Conservation (phyloP, 2,888 invertebrate genomes). For the Lamproptera curius region DNA sequence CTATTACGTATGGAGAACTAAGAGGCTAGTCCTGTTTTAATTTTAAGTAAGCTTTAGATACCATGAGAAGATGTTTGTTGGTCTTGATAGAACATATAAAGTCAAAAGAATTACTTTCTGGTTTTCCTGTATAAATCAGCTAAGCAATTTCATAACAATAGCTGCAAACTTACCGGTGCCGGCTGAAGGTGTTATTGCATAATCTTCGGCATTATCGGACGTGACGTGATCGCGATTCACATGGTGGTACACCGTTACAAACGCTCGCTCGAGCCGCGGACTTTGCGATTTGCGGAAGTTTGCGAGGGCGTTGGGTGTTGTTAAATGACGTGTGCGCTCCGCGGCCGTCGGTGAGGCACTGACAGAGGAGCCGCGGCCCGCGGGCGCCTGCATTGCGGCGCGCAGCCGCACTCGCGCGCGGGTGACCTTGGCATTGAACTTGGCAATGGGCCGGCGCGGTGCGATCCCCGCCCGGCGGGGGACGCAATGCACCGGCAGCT, state of each 20-base stretch:
- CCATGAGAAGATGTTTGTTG: too few relatives aligned
- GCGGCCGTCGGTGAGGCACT: conserved; percentile 66
- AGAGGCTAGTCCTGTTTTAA: too few relatives aligned
- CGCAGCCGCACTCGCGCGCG: conserved; percentile 81
- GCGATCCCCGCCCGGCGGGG: conserved; percentile 37
- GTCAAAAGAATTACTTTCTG: too few relatives aligned
- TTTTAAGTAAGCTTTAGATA: too few relatives aligned
- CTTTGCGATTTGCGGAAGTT: conserved; percentile 18
- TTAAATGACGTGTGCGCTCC: neutral
- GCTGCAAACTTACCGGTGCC: conserved; percentile 57
- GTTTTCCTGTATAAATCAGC: too few relatives aligned
- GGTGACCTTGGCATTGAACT: conserved; percentile 91
- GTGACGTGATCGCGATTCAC: conserved; percentile 40
- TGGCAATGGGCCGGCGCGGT: conserved; percentile 79
- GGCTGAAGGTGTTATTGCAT: conserved; percentile 54
- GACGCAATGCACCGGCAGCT: conserved; percentile 68
- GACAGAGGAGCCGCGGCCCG: conserved; percentile 59
- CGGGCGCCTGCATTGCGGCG: conserved; percentile 82
- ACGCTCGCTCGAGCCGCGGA: neutral
- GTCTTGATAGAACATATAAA: too few relatives aligned
- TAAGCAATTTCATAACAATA: too few relatives aligned
- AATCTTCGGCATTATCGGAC: conserved; percentile 46
- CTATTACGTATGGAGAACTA: too few relatives aligned
- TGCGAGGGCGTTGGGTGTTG: conserved; percentile 8
- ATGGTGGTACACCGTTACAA: conserved; percentile 37